phyloP scores from a whole-genome alignment of 2,113 vertebrate genomes.

The Cryptotis parvus region DNA sequence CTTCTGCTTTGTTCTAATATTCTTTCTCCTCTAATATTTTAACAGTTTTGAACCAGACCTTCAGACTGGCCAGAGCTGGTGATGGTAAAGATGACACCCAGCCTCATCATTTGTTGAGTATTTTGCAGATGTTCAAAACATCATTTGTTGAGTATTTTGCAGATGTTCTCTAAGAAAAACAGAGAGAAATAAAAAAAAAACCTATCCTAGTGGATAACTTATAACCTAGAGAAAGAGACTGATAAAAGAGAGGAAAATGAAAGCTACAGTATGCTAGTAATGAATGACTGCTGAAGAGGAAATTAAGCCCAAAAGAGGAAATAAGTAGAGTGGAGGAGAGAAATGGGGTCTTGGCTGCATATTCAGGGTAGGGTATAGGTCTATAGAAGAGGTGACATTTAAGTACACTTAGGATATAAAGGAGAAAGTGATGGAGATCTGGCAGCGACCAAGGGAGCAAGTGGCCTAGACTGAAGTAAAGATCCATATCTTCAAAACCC shows the following conservation, averaged over 20 bases:
- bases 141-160: neutral
- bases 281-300: neutral
- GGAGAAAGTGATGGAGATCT: neutral
- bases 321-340: neutral
- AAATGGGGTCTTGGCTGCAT: too few species aligned
- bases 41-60: conserved; percentile 19
- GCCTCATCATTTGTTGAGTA: neutral
- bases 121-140: neutral
- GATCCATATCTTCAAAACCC: too few species aligned
- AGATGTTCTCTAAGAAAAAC: neutral
- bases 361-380: neutral
- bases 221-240: neutral
- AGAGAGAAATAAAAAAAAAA: neutral
- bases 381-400: neutral
- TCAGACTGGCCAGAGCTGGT: neutral
- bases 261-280: neutral
- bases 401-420: neutral
- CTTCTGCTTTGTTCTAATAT: neutral
- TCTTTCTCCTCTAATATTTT: neutral
- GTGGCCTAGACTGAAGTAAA: fast-evolving
- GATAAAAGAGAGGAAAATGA: neutral
- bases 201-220: neutral
- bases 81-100: neutral
- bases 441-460: neutral
- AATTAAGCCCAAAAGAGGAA: neutral